Evolutionary conservation across 2,113 vertebrate species (phyloP).

Genomic region (Chauna torquata): DNA sequence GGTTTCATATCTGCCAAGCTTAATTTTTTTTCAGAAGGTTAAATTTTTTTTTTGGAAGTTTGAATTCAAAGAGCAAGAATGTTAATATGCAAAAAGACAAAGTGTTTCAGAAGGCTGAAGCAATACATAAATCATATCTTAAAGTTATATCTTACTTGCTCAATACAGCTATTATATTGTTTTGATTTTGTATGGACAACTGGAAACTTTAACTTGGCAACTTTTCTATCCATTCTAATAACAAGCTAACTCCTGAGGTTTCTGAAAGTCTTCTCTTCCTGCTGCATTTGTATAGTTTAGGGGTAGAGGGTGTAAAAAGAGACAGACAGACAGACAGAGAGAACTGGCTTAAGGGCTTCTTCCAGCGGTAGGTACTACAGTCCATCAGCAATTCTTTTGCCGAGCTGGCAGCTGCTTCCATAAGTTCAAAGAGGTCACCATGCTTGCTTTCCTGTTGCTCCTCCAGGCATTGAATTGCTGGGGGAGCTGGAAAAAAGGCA

Average conservation of each 20-base stretch:
- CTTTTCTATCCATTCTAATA: background rate
- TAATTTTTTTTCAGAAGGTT: background rate
- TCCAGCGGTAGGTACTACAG: background rate
- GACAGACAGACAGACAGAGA: background rate
- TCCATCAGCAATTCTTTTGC: slow-evolving; percentile 22
- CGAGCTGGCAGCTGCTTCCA: slow-evolving; percentile 65
- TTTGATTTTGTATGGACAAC: slow-evolving; percentile 8
- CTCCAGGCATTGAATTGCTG: slow-evolving; percentile 57
- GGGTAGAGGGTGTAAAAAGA: background rate
- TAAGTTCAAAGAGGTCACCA: slow-evolving; percentile 55
- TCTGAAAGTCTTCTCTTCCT: background rate
- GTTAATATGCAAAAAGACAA: background rate
- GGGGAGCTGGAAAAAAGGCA: slow-evolving; percentile 15
- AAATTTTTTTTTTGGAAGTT: background rate
- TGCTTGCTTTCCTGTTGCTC: slow-evolving; percentile 66
- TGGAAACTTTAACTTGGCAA: background rate
- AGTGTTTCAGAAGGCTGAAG: background rate
- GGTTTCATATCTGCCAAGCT: background rate
- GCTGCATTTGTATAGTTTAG: background rate
- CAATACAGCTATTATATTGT: background rate
- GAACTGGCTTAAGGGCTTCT: background rate
- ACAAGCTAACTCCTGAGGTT: background rate
- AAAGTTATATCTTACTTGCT: background rate
- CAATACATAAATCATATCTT: background rate
- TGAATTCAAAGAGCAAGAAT: background rate